Percentiles rank a stretch among this genome's conserved stretches.
Conservation (phyloP, 1,140 invertebrate genomes). For the Anoplophora glabripennis region DNA sequence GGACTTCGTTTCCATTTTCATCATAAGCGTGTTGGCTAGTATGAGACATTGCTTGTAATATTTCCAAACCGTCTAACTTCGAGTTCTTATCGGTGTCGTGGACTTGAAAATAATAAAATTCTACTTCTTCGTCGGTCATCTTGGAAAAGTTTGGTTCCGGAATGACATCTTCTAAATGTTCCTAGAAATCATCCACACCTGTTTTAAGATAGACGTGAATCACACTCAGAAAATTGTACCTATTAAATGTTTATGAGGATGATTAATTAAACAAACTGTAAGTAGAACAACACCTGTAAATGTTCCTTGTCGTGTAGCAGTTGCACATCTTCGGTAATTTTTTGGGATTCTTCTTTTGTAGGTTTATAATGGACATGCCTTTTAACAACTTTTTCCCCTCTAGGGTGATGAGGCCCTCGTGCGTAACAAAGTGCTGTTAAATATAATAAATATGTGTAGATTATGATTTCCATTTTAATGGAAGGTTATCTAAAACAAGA, state of each 20-base stretch:
- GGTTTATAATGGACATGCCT: conserved; percentile 60
- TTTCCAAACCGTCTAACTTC: conserved; percentile 77
- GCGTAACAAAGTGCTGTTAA: neutral
- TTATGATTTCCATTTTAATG: no score
- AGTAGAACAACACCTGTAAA: conserved; percentile 35
- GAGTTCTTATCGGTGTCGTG: conserved; percentile 81
- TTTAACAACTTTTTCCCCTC: conserved; percentile 56
- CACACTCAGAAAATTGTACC: neutral
- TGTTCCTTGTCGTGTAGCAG: conserved; percentile 69
- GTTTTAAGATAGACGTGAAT: neutral
- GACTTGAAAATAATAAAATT: conserved; percentile 64
- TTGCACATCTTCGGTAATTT: conserved; percentile 63
- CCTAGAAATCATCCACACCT: conserved; percentile 52
- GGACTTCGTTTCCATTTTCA: conserved; percentile 20
- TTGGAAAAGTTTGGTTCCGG: conserved; percentile 57
- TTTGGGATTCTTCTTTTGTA: conserved; percentile 47
- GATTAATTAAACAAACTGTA: neutral
- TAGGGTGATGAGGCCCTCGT: conserved; percentile 72
- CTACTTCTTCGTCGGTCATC: conserved; percentile 71
- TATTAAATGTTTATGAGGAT: neutral
- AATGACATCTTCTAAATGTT: conserved; percentile 65
- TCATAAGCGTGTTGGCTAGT: conserved; percentile 43
- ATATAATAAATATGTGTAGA: no score
- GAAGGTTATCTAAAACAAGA: no score
- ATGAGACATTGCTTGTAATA: conserved; percentile 66